phyloP scores from a whole-genome alignment of 2,113 vertebrate genomes.

The Oryzias curvinotus region DNA sequence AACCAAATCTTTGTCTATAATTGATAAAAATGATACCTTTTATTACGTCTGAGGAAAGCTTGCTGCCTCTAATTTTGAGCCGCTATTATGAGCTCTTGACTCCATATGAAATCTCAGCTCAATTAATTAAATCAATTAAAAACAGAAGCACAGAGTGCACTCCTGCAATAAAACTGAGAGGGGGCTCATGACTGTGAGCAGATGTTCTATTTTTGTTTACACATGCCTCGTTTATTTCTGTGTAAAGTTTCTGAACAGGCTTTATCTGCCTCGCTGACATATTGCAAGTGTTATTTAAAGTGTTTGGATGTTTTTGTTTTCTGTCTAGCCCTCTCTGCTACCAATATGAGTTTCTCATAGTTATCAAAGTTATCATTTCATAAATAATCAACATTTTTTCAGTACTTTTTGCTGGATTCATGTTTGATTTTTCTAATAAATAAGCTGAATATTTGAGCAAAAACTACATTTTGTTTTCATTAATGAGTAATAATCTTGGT shows the following conservation, averaged over 20 bases:
- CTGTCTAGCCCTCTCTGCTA: slow-evolving; percentile 11
- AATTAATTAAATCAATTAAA: slow-evolving; percentile 71
- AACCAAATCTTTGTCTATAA: slow-evolving; percentile 48
- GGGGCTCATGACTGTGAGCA: slow-evolving; percentile 25
- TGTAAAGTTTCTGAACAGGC: slow-evolving; percentile 24
- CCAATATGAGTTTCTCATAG: slow-evolving; percentile 10
- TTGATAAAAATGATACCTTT: slow-evolving; percentile 56
- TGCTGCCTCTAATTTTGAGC: slow-evolving; percentile 50
- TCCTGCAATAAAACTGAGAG: slow-evolving; percentile 32
- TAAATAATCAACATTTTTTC: slow-evolving; percentile 35
- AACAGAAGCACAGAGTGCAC: slow-evolving; percentile 40
- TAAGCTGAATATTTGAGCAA: slow-evolving; percentile 20
- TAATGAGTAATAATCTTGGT: slow-evolving; percentile 9
- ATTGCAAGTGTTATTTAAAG: slow-evolving; percentile 4
- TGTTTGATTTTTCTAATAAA: slow-evolving; percentile 24
- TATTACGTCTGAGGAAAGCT: slow-evolving; percentile 39
- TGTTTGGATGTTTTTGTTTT: slow-evolving; percentile 8
- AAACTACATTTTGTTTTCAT: slow-evolving; percentile 3
- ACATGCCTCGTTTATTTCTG: slow-evolving; percentile 38
- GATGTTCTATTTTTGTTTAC: slow-evolving; percentile 45
- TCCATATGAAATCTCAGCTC: slow-evolving; percentile 55
- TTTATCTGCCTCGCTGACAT: slow-evolving; percentile 14
- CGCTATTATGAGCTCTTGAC: slow-evolving; percentile 58
- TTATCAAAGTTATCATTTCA: slow-evolving; percentile 4
- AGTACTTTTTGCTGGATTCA: slow-evolving; percentile 22